phyloP scores from a whole-genome alignment of 2,797 vertebrate species.

The Eulemur albifrons region DNA sequence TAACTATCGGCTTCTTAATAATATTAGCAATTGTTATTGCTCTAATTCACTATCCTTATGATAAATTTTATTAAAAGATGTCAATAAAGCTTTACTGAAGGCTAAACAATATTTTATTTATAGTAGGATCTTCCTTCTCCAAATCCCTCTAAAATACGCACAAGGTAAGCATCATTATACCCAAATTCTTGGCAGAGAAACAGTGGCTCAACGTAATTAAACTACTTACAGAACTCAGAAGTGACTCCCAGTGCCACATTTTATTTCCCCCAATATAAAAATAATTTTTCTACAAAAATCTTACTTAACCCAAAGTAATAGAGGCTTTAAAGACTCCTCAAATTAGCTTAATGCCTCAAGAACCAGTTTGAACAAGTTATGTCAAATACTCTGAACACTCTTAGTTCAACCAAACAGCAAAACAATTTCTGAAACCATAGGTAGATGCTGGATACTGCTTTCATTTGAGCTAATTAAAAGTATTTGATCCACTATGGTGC shows the following conservation, averaged over 20 bases:
- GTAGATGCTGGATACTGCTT: slow-evolving; percentile 49
- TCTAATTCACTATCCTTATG: slow-evolving; percentile 31
- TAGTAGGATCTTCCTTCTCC: neutral
- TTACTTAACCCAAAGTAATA: slow-evolving; percentile 47
- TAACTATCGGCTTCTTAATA: slow-evolving; percentile 29
- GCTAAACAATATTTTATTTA: slow-evolving; percentile 30
- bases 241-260: neutral
- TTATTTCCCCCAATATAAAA: neutral
- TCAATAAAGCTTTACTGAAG: slow-evolving; percentile 33
- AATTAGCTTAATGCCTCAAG: slow-evolving; percentile 48
- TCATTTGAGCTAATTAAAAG: slow-evolving; percentile 74
- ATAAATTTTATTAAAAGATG: slow-evolving; percentile 29
- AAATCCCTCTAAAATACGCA: neutral
- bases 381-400: slow-evolving; percentile 45
- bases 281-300: slow-evolving; percentile 50
- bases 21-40: slow-evolving; percentile 14
- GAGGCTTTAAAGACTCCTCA: slow-evolving; percentile 22
- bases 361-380: slow-evolving; percentile 47
- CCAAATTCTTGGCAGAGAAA: slow-evolving; percentile 2
- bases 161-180: neutral
- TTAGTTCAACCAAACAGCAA: slow-evolving; percentile 70
- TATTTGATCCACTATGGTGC: slow-evolving; percentile 69
- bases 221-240: slow-evolving; percentile 29
- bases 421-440: slow-evolving; percentile 70
- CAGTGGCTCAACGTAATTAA: slow-evolving; percentile 29